Base-by-base conservation (phyloP, 2,888 invertebrate genomes). In the Netelia virgata region DNA sequence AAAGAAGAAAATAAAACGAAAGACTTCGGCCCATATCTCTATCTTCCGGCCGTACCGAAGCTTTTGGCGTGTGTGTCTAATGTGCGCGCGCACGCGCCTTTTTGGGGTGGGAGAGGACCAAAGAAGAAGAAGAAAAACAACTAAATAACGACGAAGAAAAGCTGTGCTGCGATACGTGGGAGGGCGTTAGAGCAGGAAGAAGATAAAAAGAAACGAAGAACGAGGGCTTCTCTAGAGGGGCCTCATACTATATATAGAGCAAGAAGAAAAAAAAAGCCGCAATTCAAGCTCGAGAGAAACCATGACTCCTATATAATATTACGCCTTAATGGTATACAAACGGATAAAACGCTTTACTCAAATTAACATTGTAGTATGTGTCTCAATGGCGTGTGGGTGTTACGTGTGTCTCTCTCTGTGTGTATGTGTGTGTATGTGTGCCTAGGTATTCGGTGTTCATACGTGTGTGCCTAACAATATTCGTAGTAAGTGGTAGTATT, bases 281-380 rank as follows among this genome's bases (percentile, higher is more conserved):
- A 36, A 8, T 66, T 73, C 84, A 88, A 91, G 88, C 89, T 85
- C 87, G 88, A 88, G 91, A 90, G 90, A 92, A 92, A 92, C 90
- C 89, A 91, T 90, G 91, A 92, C 90, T 85, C 87, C 82, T 87
- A 85, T 85, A 73, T 84, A 63, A 69, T 74, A 68, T 78, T 10
- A 78, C 74, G 64, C 80, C 72, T 80, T 61, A 80, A 81, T 75
- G 75, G 66, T 84, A 75, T 83, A 85, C 75, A 83, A 83, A 85
- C 78, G 80, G 61, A 81, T 81, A 74, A 55, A 83, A 74, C 81
- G 76, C 79, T 74, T 76, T 74, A 57, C 76, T 78, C 78, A 87
- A 89, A 87, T 73, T 68, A 73, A 77, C 64, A 77, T 47, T 61
- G n/a, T 59, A 3, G 16, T 69, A 11, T 68, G 47, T 43, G 36